A percentile compares a stretch with the other conserved stretches of the same genome.
phyloP scores from a whole-genome alignment of 2,797 vertebrate species.

The Urophycis tenuis region DNA sequence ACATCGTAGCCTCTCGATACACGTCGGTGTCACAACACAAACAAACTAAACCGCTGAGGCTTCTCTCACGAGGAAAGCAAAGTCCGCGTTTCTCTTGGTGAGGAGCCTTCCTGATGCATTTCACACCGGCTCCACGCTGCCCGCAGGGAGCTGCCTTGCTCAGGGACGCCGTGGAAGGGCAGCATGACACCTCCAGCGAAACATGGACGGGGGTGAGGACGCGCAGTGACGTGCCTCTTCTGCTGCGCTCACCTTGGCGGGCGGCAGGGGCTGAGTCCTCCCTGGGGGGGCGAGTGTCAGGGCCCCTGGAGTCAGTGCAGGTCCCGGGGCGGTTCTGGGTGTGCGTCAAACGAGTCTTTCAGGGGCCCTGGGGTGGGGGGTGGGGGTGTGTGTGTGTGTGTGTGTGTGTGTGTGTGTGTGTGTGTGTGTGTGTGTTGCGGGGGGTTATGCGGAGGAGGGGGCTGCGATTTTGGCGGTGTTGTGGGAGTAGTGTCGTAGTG shows the following conservation, averaged over 20 bases:
- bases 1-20: neutral
- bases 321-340: conserved; percentile 50
- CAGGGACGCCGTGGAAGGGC: conserved; percentile 11
- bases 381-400: too few species aligned
- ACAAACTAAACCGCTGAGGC: neutral
- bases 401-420: too few species aligned
- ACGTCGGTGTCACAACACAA: neutral
- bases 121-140: conserved; percentile 9
- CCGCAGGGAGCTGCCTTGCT: conserved; percentile 14
- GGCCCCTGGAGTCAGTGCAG: conserved; percentile 40
- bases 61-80: neutral
- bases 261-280: conserved; percentile 7
- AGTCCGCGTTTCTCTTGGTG: neutral
- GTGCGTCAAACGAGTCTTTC: conserved; percentile 49
- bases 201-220: conserved; percentile 45
- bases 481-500: conserved; percentile 21
- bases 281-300: neutral
- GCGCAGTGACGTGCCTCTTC: conserved; percentile 39
- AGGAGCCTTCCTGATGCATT: neutral
- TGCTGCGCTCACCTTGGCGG: neutral
- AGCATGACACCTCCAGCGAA: conserved; percentile 26
- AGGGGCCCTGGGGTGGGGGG: conserved; percentile 20
- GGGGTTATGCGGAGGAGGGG: too few species aligned
- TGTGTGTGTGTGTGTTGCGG: too few species aligned
- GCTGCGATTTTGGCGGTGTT: conserved; percentile 32